phyloP scores from a whole-genome alignment of 1,140 invertebrate genomes.

The Trypoxylus dichotomus region DNA sequence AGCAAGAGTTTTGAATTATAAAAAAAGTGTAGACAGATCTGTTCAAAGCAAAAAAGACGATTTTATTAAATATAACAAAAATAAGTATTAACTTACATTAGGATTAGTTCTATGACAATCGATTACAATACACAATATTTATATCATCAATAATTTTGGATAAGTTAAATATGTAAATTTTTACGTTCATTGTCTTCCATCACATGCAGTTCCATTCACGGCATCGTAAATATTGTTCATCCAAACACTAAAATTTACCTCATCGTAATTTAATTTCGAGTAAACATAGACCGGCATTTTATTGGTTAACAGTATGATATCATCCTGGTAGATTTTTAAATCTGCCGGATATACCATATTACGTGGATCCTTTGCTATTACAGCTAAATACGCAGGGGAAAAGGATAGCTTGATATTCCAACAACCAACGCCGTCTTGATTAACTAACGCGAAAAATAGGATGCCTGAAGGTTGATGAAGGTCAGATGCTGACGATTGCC shows the following conservation, averaged over 20 bases:
- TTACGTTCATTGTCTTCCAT: slow-evolving; percentile 10
- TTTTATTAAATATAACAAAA: background rate
- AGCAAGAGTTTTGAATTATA: too few relatives aligned
- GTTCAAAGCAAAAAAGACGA: too few relatives aligned
- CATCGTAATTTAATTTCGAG: slow-evolving; percentile 58
- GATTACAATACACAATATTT: background rate
- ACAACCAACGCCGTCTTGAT: slow-evolving; percentile 67
- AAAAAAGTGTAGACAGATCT: too few relatives aligned
- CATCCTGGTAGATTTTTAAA: slow-evolving; percentile 56
- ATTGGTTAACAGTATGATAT: slow-evolving; percentile 64
- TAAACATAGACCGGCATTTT: slow-evolving; percentile 63
- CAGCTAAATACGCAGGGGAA: slow-evolving; percentile 58
- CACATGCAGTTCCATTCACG: slow-evolving; percentile 44
- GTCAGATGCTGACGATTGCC: slow-evolving; percentile 65
- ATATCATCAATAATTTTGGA: too few relatives aligned
- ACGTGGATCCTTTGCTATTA: slow-evolving; percentile 60
- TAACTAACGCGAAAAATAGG: slow-evolving; percentile 67
- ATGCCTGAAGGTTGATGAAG: slow-evolving; percentile 59
- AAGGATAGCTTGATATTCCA: slow-evolving; percentile 67
- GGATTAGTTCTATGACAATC: too few relatives aligned
- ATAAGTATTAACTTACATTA: too few relatives aligned
- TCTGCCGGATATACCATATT: slow-evolving; percentile 67
- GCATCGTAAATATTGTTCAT: slow-evolving; percentile 43
- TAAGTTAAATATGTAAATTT: too few relatives aligned
- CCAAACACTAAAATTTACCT: slow-evolving; percentile 63